Evolutionary conservation across 2,113 vertebrate genomes (phyloP).

Genomic region (Embiotoca jacksoni): DNA sequence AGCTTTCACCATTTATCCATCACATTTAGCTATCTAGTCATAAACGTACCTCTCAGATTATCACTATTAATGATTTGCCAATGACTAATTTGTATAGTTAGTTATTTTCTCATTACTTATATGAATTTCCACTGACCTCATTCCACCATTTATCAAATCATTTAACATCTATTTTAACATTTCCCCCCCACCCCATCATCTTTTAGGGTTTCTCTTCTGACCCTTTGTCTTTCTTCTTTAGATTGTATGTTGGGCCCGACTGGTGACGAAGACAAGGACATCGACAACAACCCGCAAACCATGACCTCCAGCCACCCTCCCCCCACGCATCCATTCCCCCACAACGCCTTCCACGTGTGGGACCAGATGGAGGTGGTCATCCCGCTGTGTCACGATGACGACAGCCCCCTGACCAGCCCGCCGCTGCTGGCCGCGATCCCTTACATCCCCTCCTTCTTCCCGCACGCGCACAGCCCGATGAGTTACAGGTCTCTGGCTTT

Average conservation of each 20-base stretch:
- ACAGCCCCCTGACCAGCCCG: constrained; percentile 75
- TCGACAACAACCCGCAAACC: constrained; percentile 44
- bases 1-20: background rate
- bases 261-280: constrained; percentile 69
- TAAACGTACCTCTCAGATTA: too few species aligned
- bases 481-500: constrained; percentile 42
- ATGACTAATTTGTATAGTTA: background rate
- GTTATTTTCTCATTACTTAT: background rate
- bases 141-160: background rate
- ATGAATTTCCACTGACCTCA: background rate
- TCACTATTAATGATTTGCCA: too few species aligned
- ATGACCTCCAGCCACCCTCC: constrained; percentile 58
- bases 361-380: constrained; percentile 84
- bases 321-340: constrained; percentile 60
- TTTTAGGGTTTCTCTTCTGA: background rate
- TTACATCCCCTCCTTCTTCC: constrained; percentile 83
- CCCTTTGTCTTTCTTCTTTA: constrained; percentile 27
- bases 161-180: too few species aligned
- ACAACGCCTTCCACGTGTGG: constrained; percentile 87
- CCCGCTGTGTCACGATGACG: constrained; percentile 56
- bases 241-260: constrained; percentile 85
- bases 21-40: too few species aligned
- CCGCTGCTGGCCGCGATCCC: constrained; percentile 78
- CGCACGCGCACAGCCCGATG: constrained; percentile 64
- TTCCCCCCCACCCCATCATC: too few species aligned